phyloP scores from a whole-genome alignment of 1,140 invertebrate species.

The Solenopsis fugax region DNA sequence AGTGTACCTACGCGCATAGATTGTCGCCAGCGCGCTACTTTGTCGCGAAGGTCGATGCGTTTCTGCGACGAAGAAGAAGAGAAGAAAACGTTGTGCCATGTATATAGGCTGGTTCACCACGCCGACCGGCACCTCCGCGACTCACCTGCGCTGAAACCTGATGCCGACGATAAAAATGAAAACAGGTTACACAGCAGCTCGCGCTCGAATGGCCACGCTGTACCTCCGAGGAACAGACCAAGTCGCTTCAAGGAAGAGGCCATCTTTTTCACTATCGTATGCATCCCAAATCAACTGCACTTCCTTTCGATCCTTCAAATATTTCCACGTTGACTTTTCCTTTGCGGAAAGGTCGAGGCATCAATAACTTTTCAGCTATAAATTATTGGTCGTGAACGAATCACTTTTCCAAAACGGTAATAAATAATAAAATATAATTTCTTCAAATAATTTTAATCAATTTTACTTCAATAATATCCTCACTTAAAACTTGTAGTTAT shows the following conservation, averaged over 20 bases:
- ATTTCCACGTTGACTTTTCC: not conserved
- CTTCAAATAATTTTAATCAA: not conserved
- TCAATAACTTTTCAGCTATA: not conserved
- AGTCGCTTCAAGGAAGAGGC: conserved; percentile 67
- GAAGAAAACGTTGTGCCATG: conserved; percentile 68
- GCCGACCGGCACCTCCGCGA: conserved; percentile 76
- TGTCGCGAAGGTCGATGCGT: conserved; percentile 77
- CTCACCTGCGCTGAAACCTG: conserved; percentile 85
- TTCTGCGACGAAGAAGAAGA: conserved; percentile 72
- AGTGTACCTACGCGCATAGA: conserved; percentile 23
- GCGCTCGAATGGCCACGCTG: conserved; percentile 65
- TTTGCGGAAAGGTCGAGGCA: not conserved
- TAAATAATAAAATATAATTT: not conserved
- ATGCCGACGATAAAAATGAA: conserved; percentile 85
- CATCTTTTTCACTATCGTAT: conserved; percentile 52
- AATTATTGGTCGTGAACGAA: not conserved
- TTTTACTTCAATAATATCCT: not conserved
- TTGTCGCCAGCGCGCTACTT: conserved; percentile 43
- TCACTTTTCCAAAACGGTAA: not conserved
- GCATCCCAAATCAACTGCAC: not conserved
- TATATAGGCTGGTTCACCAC: conserved; percentile 72
- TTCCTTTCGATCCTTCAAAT: not conserved
- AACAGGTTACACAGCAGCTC: conserved; percentile 84
- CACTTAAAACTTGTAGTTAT: not conserved
- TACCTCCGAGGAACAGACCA: conserved; percentile 63